Conservation (phyloP, 2,888 invertebrate species). For the Bugula neritina region DNA sequence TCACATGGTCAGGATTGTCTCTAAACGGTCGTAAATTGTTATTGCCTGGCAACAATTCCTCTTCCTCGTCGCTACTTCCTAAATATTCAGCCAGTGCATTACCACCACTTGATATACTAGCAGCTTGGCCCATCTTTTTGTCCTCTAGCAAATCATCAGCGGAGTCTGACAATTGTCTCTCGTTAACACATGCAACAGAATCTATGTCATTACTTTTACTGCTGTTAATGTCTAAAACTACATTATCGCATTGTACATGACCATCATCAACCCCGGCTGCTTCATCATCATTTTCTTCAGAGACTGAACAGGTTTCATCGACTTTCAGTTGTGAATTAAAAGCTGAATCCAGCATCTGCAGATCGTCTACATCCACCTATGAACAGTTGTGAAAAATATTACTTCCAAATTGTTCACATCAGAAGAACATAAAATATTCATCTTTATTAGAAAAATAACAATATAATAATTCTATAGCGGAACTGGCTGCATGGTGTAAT, state of each 20-base stretch:
- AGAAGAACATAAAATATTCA: too few species aligned
- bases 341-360: constrained; percentile 16
- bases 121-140: background rate
- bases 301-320: constrained; percentile 32
- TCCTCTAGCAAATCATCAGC: background rate
- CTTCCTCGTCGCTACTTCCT: constrained; percentile 39
- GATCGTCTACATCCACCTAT: constrained; percentile 12
- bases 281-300: constrained; percentile 29
- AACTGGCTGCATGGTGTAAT: background rate
- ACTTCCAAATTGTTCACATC: too few species aligned
- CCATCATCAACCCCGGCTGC: background rate
- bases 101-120: background rate
- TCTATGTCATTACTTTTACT: background rate
- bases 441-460: background rate
- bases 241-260: background rate
- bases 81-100: background rate
- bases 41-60: constrained; percentile 45
- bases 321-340: constrained; percentile 28
- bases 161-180: background rate
- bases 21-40: constrained; percentile 41
- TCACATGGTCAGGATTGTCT: constrained; percentile 38
- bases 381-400: too few species aligned
- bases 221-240: background rate
- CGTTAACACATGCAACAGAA: too few species aligned
- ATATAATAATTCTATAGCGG: background rate